phyloP scores from a whole-genome alignment of 2,797 vertebrate genomes.

The Brachymystax lenok region DNA sequence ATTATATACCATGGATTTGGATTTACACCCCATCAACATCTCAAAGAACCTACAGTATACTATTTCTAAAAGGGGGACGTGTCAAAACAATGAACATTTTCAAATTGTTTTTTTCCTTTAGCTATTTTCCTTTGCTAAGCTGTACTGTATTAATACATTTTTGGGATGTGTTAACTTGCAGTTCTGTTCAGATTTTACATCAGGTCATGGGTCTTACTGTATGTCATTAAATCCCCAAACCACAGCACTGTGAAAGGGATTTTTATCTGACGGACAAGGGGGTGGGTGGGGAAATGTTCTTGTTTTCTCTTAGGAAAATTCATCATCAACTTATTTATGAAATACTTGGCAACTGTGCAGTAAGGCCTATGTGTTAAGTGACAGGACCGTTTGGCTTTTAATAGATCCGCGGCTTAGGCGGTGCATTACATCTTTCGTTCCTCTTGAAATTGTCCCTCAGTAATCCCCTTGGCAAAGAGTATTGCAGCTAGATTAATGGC shows the following conservation, averaged over 20 bases:
- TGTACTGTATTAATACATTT: neutral
- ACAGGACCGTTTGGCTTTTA: slow-evolving; percentile 60
- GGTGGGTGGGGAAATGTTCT: slow-evolving; percentile 31
- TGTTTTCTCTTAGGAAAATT: slow-evolving; percentile 55
- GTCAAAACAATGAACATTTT: neutral
- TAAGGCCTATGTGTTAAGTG: slow-evolving; percentile 46
- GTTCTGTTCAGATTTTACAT: neutral
- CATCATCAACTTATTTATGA: slow-evolving; percentile 55
- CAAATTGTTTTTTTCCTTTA: neutral
- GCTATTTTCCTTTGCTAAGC: neutral
- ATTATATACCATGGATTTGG: slow-evolving; percentile 48
- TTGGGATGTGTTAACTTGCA: neutral
- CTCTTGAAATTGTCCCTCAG: slow-evolving; percentile 73
- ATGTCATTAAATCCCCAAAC: slow-evolving; percentile 13
- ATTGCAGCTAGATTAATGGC: slow-evolving; percentile 55
- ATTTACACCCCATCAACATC: slow-evolving; percentile 37
- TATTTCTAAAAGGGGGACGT: neutral
- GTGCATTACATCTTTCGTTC: slow-evolving; percentile 72
- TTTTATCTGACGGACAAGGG: slow-evolving; percentile 25
- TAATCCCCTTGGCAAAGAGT: slow-evolving; percentile 73
- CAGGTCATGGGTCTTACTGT: slow-evolving; percentile 1
- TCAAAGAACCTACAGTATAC: slow-evolving; percentile 39
- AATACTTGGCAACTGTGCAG: slow-evolving; percentile 60
- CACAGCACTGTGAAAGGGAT: slow-evolving; percentile 33
- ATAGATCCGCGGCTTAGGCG: slow-evolving; percentile 60